Percentiles rank a stretch among this genome's conserved stretches.
Conservation (phyloP, 1,140 invertebrate species). For the Macrostomum lignano region DNA sequence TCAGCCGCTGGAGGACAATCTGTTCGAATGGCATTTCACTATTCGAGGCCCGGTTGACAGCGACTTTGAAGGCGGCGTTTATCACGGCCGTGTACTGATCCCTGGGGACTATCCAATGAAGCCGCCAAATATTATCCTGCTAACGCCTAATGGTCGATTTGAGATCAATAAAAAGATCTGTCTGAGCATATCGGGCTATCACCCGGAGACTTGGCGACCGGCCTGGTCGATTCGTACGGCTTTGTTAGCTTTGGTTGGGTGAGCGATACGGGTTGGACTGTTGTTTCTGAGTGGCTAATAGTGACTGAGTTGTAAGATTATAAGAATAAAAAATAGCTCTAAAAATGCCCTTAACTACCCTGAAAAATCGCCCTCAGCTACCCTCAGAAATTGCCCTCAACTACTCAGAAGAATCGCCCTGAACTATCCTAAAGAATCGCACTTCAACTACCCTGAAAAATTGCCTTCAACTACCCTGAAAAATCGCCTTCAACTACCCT, state of each 20-base stretch:
- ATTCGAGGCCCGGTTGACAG: slow-evolving; percentile 53
- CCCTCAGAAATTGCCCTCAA: too few species aligned
- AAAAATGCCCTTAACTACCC: too few species aligned
- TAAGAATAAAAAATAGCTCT: too few species aligned
- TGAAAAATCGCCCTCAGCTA: too few species aligned
- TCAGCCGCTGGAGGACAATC: slow-evolving; percentile 63
- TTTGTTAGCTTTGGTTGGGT: slow-evolving; percentile 51
- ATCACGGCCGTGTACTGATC: slow-evolving; percentile 61
- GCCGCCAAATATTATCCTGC: slow-evolving; percentile 67
- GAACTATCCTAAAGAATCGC: too few species aligned
- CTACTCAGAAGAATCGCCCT: too few species aligned
- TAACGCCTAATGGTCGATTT: slow-evolving; percentile 83
- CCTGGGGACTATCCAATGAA: slow-evolving; percentile 82
- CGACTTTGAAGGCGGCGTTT: slow-evolving; percentile 60
- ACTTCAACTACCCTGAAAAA: too few species aligned
- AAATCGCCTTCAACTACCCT: too few species aligned
- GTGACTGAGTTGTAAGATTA: too few species aligned
- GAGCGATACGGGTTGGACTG: too few species aligned
- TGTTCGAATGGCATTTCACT: slow-evolving; percentile 95
- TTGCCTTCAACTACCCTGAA: too few species aligned
- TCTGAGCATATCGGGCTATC: slow-evolving; percentile 75
- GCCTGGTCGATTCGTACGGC: slow-evolving; percentile 73
- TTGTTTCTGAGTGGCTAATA: too few species aligned
- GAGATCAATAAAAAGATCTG: slow-evolving; percentile 80
- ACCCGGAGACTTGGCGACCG: slow-evolving; percentile 84